These are phyloP conservation scores for Gnatocerus cornutus DNA, from an alignment of 2,888 invertebrate genomes.

Conservation along the genomic window DNA sequence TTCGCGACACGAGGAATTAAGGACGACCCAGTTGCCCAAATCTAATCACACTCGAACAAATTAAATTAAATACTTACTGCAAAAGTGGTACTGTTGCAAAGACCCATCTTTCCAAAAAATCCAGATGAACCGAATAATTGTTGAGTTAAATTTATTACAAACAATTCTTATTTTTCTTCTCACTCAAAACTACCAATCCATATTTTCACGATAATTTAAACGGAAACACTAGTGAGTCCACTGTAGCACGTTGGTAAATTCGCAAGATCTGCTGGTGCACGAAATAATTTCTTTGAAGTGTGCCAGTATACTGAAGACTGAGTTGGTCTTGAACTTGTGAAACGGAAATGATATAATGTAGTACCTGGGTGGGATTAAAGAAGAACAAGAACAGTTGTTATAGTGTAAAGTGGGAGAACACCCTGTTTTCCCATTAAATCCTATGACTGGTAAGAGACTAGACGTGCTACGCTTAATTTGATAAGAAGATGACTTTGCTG, in stretches of 20 bases:
- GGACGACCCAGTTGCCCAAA: background rate
- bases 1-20: slow-evolving; percentile 22
- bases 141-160: too few species aligned
- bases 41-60: background rate
- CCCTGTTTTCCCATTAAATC: slow-evolving; percentile 44
- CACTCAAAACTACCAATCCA: slow-evolving; percentile 38
- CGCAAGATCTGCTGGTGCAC: slow-evolving; percentile 22
- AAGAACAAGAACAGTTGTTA: slow-evolving; percentile 45
- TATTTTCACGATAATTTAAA: slow-evolving; percentile 16
- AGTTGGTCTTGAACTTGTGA: slow-evolving; percentile 57
- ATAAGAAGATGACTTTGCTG: background rate
- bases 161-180: slow-evolving; percentile 3
- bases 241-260: background rate
- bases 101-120: slow-evolving; percentile 29
- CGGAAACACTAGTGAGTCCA: slow-evolving; percentile 11
- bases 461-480: background rate
- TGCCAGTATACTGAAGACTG: slow-evolving; percentile 55
- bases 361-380: slow-evolving; percentile 46
- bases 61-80: slow-evolving; percentile 49
- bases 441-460: slow-evolving; percentile 24
- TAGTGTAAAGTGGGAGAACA: slow-evolving; percentile 42
- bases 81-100: slow-evolving; percentile 37
- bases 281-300: slow-evolving; percentile 49
- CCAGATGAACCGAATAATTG: background rate
- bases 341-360: slow-evolving; percentile 51